A percentile compares a stretch with the other conserved stretches of the same genome.
Evolutionary conservation across 64 coral and sea anemone species (phyloP).

Genomic region (Astreopora myriophthalma): DNA sequence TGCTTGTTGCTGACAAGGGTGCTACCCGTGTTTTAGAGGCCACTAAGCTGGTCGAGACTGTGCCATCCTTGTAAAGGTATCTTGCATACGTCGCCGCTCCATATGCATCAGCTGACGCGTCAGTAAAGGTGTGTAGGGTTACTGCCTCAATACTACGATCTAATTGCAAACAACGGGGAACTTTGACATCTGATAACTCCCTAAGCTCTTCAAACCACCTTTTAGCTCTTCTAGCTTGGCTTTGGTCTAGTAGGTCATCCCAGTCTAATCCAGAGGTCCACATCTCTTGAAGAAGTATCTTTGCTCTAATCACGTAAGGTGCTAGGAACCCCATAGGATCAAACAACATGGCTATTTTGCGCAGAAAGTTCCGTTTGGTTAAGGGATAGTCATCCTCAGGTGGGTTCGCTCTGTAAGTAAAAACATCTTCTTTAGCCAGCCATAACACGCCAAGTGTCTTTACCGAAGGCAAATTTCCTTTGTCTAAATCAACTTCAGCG

Average conservation of each 20-base stretch:
- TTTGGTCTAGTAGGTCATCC: neutral
- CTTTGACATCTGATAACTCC: constrained; percentile 35
- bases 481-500: neutral
- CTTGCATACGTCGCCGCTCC: constrained; percentile 41
- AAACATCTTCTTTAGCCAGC: constrained; percentile 62
- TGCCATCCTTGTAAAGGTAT: constrained; percentile 36
- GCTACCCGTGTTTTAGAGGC: constrained; percentile 53
- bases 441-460: constrained; percentile 78
- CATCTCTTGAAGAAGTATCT: constrained; percentile 5
- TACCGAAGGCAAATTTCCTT: constrained; percentile 50
- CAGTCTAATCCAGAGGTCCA: neutral
- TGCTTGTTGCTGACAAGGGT: constrained; percentile 26
- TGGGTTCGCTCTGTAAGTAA: constrained; percentile 3
- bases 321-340: constrained; percentile 54
- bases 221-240: neutral
- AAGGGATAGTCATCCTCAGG: constrained; percentile 2
- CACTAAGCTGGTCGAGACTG: constrained; percentile 7
- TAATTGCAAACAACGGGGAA: constrained; percentile 40
- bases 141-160: neutral
- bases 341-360: constrained; percentile 50
- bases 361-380: constrained; percentile 50
- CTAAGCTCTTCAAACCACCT: constrained; percentile 56
- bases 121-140: constrained; percentile 58
- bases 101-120: constrained; percentile 35
- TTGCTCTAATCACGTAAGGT: constrained; percentile 25